These are phyloP conservation scores for Venturia canescens DNA, from an alignment of 1,140 invertebrate species.

Conservation along the genomic window DNA sequence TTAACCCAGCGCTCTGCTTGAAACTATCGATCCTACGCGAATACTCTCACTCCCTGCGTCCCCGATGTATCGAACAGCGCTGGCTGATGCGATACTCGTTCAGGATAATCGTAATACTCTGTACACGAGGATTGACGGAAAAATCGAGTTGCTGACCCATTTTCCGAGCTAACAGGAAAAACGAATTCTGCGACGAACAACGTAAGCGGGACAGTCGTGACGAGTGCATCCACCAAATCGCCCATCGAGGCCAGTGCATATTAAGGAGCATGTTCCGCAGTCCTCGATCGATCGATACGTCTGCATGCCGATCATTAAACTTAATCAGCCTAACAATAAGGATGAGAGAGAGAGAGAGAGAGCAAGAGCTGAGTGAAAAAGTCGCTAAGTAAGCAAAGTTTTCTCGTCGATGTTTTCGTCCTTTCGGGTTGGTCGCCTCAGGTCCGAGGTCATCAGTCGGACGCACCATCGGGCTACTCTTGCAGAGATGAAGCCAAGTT, in stretches of 20 bases:
- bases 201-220: too few relatives aligned
- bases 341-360: too few relatives aligned
- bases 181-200: background rate
- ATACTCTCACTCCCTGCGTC: background rate
- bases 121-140: background rate
- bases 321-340: background rate
- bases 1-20: background rate
- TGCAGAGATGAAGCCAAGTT: conserved; percentile 27
- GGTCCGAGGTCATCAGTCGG: background rate
- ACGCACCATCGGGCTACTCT: background rate
- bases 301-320: too few relatives aligned
- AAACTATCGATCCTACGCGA: conserved; percentile 5
- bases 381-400: background rate
- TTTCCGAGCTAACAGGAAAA: background rate
- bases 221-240: too few relatives aligned
- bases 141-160: background rate
- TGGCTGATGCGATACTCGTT: background rate
- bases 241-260: too few relatives aligned
- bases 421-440: background rate
- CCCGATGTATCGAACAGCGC: background rate
- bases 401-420: background rate
- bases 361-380: too few relatives aligned
- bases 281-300: too few relatives aligned
- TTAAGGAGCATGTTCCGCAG: too few relatives aligned
- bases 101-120: background rate